Conservation (phyloP, 2,113 vertebrate species). For the Cavia aperea region DNA sequence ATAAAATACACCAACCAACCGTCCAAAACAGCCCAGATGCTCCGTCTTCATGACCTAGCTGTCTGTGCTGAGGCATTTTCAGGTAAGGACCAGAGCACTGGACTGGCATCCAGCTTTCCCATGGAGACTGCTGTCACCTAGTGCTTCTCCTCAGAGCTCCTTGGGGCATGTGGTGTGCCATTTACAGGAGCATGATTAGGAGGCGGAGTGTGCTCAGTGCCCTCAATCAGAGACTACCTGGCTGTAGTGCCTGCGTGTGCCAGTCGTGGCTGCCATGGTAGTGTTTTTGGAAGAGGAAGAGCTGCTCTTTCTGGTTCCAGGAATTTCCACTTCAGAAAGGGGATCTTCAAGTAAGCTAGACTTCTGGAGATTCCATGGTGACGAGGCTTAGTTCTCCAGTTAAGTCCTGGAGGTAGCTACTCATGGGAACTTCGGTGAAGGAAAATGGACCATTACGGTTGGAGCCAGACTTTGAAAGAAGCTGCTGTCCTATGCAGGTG, state of each 20-base stretch:
- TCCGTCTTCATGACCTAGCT: background rate
- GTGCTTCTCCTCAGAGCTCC: background rate
- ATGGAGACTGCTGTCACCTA: background rate
- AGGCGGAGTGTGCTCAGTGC: background rate
- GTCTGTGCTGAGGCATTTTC: background rate
- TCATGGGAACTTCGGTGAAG: background rate
- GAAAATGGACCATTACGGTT: background rate
- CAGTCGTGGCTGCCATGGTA: background rate
- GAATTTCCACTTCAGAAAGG: background rate
- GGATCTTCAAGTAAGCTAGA: background rate
- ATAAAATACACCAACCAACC: background rate
- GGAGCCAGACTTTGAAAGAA: background rate
- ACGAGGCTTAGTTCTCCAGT: background rate
- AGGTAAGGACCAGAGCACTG: background rate
- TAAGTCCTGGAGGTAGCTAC: background rate
- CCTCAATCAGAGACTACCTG: fast-evolving
- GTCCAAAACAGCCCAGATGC: background rate
- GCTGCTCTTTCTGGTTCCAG: background rate
- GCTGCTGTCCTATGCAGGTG: background rate
- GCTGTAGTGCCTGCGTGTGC: background rate
- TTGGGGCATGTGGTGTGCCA: fast-evolving
- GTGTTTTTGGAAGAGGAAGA: background rate
- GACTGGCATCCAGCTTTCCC: background rate
- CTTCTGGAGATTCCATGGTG: background rate
- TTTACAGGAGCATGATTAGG: background rate